Percentiles rank a stretch among this genome's conserved stretches.
Conservation (phyloP, 2,113 vertebrate species). For the Nothoprocta perdicaria region DNA sequence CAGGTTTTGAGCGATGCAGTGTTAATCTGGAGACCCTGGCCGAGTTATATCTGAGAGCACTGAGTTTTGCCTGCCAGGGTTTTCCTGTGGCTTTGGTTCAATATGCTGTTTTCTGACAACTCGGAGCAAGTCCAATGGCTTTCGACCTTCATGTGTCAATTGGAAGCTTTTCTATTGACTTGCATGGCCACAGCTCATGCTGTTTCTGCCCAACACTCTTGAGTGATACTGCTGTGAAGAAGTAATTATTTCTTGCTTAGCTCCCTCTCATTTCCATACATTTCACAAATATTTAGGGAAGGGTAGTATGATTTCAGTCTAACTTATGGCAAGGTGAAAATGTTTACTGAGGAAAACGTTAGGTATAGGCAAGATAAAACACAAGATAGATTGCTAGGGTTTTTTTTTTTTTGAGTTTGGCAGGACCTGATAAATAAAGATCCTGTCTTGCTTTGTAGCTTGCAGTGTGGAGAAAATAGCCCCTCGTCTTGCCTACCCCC, state of each 20-base stretch:
- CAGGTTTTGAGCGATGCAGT: not conserved
- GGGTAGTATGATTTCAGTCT: not conserved
- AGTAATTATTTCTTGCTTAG: not conserved
- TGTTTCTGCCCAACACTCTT: constrained; percentile 9
- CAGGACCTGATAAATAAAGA: not conserved
- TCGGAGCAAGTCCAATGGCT: not conserved
- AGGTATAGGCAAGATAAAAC: not conserved
- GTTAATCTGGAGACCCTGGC: not conserved
- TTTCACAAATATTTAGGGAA: not conserved
- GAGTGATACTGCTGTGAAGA: not conserved
- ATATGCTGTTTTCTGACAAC: constrained; percentile 40
- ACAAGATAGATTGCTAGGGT: not conserved
- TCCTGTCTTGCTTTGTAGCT: not conserved
- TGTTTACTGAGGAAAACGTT: not conserved
- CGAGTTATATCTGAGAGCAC: not conserved
- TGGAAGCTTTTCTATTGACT: not conserved
- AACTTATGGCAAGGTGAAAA: not conserved
- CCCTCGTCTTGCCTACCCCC: not conserved
- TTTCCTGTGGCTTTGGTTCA: constrained; percentile 32
- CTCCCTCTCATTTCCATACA: not conserved
- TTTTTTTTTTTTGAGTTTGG: not conserved
- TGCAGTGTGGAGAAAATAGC: not conserved
- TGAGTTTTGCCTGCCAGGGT: not conserved
- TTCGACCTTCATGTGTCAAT: constrained; percentile 41
- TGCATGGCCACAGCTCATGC: not conserved